Conservation (phyloP, 2,888 invertebrate species). For the Drosophila buzzatii region DNA sequence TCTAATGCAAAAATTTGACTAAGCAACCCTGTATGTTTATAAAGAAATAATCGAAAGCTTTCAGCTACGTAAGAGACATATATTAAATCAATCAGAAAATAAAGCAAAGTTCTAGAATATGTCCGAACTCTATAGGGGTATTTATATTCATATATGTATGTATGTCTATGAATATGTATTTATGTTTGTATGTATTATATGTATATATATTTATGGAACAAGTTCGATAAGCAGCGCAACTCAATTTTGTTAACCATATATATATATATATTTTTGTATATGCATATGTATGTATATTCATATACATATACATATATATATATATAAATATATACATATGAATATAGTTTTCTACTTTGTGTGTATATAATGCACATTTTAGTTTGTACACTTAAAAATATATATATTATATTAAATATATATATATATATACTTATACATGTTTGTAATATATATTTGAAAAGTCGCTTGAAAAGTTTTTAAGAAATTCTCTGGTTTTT, state of each 20-base stretch:
- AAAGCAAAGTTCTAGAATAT: conserved; percentile 13
- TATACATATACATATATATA: neutral
- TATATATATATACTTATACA: conserved; percentile 13
- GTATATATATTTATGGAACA: conserved; percentile 2
- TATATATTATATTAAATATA: conserved; percentile 20
- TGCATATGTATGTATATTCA: neutral
- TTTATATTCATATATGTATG: neutral
- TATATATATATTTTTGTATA: neutral
- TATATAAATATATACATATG: neutral
- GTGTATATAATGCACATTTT: conserved; percentile 44
- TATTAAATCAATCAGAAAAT: conserved; percentile 15
- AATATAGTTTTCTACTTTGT: conserved; percentile 5
- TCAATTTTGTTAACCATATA: conserved; percentile 16
- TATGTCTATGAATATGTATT: neutral
- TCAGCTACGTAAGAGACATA: conserved; percentile 21
- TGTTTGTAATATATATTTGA: conserved; percentile 6
- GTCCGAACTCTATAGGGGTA: neutral
- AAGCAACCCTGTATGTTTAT: conserved; percentile 81
- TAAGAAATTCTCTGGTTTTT: conserved; percentile 25
- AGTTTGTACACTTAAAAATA: conserved; percentile 52
- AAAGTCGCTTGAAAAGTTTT: conserved; percentile 29
- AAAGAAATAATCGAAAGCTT: conserved; percentile 58
- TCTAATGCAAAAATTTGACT: conserved; percentile 79
- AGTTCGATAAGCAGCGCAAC: conserved; percentile 37
- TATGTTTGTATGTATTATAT: neutral